phyloP scores from a whole-genome alignment of 2,888 invertebrate genomes.

The Yponomeuta cagnagella region DNA sequence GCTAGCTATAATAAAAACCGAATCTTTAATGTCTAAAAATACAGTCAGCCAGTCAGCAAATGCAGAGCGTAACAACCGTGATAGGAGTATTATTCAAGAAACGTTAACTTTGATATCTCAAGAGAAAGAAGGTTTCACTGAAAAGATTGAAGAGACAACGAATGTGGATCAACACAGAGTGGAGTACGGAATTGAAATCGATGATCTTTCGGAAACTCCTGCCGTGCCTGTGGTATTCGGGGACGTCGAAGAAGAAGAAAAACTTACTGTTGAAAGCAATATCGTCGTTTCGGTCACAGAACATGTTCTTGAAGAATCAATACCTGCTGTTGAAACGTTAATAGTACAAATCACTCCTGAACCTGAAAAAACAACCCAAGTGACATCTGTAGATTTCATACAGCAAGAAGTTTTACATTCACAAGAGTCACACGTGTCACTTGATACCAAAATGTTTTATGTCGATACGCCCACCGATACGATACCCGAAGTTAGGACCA shows the following conservation, averaged over 20 bases:
- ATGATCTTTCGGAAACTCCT: conserved; percentile 39
- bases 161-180: conserved; percentile 6
- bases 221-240: conserved; percentile 47
- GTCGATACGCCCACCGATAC: conserved; percentile 10
- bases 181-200: conserved; percentile 30
- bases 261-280: conserved; percentile 23
- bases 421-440: conserved; percentile 5
- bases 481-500: conserved; percentile 19
- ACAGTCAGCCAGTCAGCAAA: background rate
- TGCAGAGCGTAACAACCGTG: background rate
- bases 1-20: conserved; percentile 17
- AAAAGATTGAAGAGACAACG: background rate
- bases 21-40: background rate
- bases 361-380: background rate
- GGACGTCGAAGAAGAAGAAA: conserved; percentile 34
- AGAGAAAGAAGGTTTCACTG: background rate
- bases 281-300: conserved; percentile 13
- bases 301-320: conserved; percentile 22
- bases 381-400: conserved; percentile 5
- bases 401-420: conserved; percentile 31
- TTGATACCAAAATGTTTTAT: background rate
- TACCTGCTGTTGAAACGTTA: conserved; percentile 13
- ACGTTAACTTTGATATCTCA: background rate
- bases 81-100: background rate
- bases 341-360: background rate